A percentile compares a stretch with the other conserved stretches of the same genome.
Evolutionary conservation across 1,140 invertebrate species (phyloP).

Genomic region (Chironomus tepperi): DNA sequence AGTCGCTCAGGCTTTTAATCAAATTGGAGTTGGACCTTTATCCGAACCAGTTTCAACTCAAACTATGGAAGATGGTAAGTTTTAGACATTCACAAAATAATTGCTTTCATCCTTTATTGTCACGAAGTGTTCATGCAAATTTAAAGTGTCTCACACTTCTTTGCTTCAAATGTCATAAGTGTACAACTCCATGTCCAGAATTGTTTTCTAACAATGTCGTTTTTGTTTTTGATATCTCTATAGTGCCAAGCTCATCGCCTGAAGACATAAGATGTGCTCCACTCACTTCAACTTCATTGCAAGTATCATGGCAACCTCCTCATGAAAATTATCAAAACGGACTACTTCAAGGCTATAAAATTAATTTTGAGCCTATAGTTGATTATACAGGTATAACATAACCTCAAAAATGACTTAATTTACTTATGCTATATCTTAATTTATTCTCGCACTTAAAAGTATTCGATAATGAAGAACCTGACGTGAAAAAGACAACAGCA

Average conservation of each 20-base stretch:
- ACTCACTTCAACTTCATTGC: constrained; percentile 62
- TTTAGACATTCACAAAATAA: not conserved
- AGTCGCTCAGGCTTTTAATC: constrained; percentile 79
- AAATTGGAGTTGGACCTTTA: constrained; percentile 69
- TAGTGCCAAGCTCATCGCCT: constrained; percentile 64
- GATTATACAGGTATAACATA: constrained; percentile 28
- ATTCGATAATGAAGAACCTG: constrained; percentile 47
- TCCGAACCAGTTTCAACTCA: constrained; percentile 63
- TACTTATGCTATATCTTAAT: not conserved
- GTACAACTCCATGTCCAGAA: not conserved
- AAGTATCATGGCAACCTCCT: constrained; percentile 78
- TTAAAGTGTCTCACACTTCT: no score
- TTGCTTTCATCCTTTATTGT: not conserved
- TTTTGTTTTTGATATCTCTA: constrained; percentile 26
- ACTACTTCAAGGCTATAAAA: constrained; percentile 73
- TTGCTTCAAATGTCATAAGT: no score
- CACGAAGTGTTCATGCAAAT: no score
- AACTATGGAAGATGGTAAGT: constrained; percentile 72
- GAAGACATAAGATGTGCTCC: constrained; percentile 63
- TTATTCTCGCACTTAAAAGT: constrained; percentile 27
- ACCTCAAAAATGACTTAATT: constrained; percentile 26
- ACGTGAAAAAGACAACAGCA: constrained; percentile 58
- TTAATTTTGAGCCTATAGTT: constrained; percentile 57
- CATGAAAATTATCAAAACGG: constrained; percentile 66
- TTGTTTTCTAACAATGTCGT: not conserved